Evolutionary conservation across 2,888 invertebrate species (phyloP), one percentile per base, ranked within the genome.

Genomic region (Pseudococcus jackbeardsleyi): DNA sequence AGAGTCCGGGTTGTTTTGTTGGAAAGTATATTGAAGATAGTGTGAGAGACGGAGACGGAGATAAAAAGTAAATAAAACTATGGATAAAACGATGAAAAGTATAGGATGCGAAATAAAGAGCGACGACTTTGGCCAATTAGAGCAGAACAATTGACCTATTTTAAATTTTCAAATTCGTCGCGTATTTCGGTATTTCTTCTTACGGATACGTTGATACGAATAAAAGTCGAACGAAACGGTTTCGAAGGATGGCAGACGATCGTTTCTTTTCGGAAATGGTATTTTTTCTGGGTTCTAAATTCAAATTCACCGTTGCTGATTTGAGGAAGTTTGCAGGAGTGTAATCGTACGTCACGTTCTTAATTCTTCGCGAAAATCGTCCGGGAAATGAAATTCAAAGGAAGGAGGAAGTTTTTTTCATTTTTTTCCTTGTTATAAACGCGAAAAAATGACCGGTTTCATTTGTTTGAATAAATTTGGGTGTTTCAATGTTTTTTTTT

Each of bases 61-160:
- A 26, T 2, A 26, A 22, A 68, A 68, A 68, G 26, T 68, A 68
- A 68, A 68, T 68, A 68, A 64, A 64, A 64, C 9, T 19, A 64
- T 59, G 17, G 0, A 50, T 50, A 50, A 54, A 54, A 54, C 54
- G 54, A 54, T 54, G n/a, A 54, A 54, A 15, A 15, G 48, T 15
- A 54, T 42, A 42, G 42, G 6, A 54, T 54, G 6, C 54, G 54
- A 54, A 54, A 54, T 54, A 68, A 68, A 68, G 9, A 12, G 26
- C 26, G 26, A 68, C 68, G 68, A 68, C 68, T 26, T 26, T 22
- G 26, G 26, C 26, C 22, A 68, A 68, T 68, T 68, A 22, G 68
- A 68, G 68, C 68, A 68, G 68, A 68, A 68, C 22, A 68, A 68
- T 68, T 26, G 68, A 68, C 68, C 68, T 68, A 68, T 26, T 68